phyloP scores from a whole-genome alignment of 92 coral and sea anemone genomes.

The Zoanthus solanderi region DNA sequence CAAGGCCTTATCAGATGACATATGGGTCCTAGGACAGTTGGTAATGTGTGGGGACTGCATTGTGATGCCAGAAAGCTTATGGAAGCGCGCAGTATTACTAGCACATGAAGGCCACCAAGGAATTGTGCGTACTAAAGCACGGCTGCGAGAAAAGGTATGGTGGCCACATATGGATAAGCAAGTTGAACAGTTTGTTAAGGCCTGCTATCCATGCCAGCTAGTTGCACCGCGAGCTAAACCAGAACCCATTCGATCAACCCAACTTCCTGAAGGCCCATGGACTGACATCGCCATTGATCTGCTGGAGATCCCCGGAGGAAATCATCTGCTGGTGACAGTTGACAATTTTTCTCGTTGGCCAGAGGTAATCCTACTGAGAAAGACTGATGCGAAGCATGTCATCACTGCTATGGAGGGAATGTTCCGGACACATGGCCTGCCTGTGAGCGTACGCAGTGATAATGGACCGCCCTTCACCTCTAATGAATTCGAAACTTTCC shows the following conservation, averaged over 20 bases:
- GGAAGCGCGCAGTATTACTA: too few species aligned
- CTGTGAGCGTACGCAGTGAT: slow-evolving; percentile 61
- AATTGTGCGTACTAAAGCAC: slow-evolving; percentile 61
- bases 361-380: slow-evolving; percentile 70
- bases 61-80: too few species aligned
- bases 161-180: slow-evolving; percentile 78
- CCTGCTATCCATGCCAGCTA: slow-evolving; percentile 71
- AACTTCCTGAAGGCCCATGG: slow-evolving; percentile 73
- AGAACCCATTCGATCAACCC: slow-evolving; percentile 71
- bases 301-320: slow-evolving; percentile 50
- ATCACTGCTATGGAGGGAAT: slow-evolving; percentile 65
- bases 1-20: slow-evolving; percentile 40
- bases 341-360: slow-evolving; percentile 80
- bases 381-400: slow-evolving; percentile 65
- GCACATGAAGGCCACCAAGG: slow-evolving; percentile 65
- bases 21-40: too few species aligned
- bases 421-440: slow-evolving; percentile 74
- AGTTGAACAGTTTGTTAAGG: slow-evolving; percentile 46
- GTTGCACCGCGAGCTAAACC: slow-evolving; percentile 67
- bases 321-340: slow-evolving; percentile 67
- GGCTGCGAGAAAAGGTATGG: slow-evolving; percentile 69
- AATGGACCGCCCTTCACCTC: slow-evolving; percentile 70
- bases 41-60: too few species aligned
- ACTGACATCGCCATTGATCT: slow-evolving; percentile 61
- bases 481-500: slow-evolving; percentile 72